These are phyloP conservation scores for Panthera uncia DNA, from an alignment of 2,113 vertebrate genomes.

Conservation along the genomic window DNA sequence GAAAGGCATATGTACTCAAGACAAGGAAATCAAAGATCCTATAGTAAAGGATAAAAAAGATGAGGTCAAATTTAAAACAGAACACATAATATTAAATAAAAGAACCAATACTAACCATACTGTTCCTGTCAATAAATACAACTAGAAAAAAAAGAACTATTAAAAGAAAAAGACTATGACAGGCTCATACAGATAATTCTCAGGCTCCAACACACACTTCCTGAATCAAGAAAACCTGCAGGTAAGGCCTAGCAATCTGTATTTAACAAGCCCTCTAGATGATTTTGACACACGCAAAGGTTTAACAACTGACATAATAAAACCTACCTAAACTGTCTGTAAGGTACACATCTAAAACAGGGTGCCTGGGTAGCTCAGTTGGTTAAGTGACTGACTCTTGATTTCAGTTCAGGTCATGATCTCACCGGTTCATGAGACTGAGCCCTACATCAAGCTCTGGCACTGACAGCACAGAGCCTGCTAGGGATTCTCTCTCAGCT, in stretches of 20 bases:
- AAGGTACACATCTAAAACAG: neutral
- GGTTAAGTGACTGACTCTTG: no score
- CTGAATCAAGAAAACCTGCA: neutral
- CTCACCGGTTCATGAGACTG: no score
- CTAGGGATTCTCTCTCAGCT: no score
- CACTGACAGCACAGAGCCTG: no score
- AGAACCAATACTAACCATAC: neutral
- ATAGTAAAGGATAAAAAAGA: neutral
- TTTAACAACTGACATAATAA: neutral
- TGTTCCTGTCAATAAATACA: neutral
- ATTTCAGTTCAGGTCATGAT: no score
- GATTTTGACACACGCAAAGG: neutral
- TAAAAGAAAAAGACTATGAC: conserved; percentile 15
- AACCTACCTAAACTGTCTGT: neutral
- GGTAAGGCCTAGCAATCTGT: neutral
- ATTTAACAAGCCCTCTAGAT: neutral
- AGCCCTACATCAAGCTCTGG: no score
- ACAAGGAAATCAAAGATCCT: neutral
- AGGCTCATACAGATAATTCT: neutral
- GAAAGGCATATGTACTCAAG: neutral
- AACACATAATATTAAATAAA: neutral
- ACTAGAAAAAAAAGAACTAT: neutral
- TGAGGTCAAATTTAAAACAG: conserved; percentile 3
- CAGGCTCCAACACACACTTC: neutral
- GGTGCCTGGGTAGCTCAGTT: no score